Conservation (phyloP, 2,113 vertebrate genomes). For the Rutilus rutilus region DNA sequence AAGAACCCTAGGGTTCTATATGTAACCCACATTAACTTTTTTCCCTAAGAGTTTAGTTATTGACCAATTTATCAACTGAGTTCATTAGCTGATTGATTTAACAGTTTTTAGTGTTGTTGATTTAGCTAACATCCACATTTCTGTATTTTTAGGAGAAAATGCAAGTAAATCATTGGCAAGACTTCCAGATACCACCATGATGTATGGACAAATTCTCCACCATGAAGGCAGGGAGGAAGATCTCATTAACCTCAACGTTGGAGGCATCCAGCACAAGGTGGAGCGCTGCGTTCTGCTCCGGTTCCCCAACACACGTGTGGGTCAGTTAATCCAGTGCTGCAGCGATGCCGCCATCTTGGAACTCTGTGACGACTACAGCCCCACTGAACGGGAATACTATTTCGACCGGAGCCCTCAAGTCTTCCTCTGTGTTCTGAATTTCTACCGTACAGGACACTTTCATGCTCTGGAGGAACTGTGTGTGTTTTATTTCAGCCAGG, state of each 20-base stretch:
- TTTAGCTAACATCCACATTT: background rate
- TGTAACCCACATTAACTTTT: too few species aligned
- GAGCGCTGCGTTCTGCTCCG: constrained; percentile 83
- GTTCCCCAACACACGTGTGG: constrained; percentile 90
- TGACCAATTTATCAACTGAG: background rate
- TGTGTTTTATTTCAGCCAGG: constrained; percentile 90
- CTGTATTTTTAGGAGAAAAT: background rate
- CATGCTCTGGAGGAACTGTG: constrained; percentile 92
- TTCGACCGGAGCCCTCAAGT: constrained; percentile 92
- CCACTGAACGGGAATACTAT: constrained; percentile 90
- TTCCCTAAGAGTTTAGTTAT: too few species aligned
- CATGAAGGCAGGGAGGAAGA: constrained; percentile 79
- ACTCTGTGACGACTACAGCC: constrained; percentile 93
- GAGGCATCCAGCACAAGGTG: constrained; percentile 89
- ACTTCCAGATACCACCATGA: constrained; percentile 74
- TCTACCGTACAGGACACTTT: constrained; percentile 93
- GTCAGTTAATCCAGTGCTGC: constrained; percentile 86
- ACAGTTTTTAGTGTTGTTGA: background rate
- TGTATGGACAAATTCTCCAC: constrained; percentile 87
- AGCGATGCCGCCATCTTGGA: constrained; percentile 90
- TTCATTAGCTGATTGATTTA: background rate
- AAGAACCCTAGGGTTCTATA: too few species aligned
- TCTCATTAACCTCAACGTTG: constrained; percentile 91
- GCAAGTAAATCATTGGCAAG: background rate
- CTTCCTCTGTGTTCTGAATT: constrained; percentile 91